Conservation (phyloP, 2,888 invertebrate species). For the Keiferia lycopersicella region DNA sequence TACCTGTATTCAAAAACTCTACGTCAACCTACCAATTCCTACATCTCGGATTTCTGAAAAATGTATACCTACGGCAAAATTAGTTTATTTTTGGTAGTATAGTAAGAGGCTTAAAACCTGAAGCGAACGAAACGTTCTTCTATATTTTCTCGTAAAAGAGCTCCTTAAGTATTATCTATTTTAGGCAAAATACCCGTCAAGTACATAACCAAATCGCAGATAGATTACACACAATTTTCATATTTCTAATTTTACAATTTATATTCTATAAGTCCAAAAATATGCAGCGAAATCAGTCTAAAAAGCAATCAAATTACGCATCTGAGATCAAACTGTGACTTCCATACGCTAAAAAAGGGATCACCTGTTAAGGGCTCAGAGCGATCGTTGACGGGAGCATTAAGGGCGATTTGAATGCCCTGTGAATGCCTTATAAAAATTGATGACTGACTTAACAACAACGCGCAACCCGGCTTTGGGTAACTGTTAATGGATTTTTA, state of each 20-base stretch:
- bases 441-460: slow-evolving; percentile 35
- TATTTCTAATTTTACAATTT: neutral
- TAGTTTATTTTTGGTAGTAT: too few relatives aligned
- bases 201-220: too few relatives aligned
- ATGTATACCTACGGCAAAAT: too few relatives aligned
- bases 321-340: neutral
- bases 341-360: neutral
- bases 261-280: neutral
- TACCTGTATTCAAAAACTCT: too few relatives aligned
- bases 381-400: slow-evolving; percentile 6
- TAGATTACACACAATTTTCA: neutral
- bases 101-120: too few relatives aligned
- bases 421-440: slow-evolving; percentile 25
- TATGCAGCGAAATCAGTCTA: neutral
- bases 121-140: too few relatives aligned
- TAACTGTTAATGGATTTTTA: slow-evolving; percentile 44
- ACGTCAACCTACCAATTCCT: too few relatives aligned
- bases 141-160: too few relatives aligned
- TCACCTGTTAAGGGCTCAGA: slow-evolving; percentile 6
- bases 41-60: too few relatives aligned
- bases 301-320: neutral
- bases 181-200: too few relatives aligned
- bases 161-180: too few relatives aligned
- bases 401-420: slow-evolving; percentile 11
- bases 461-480: slow-evolving; percentile 11